These are phyloP conservation scores for Philereme vetulata DNA, from an alignment of 2,888 invertebrate genomes.

Conservation along the genomic window DNA sequence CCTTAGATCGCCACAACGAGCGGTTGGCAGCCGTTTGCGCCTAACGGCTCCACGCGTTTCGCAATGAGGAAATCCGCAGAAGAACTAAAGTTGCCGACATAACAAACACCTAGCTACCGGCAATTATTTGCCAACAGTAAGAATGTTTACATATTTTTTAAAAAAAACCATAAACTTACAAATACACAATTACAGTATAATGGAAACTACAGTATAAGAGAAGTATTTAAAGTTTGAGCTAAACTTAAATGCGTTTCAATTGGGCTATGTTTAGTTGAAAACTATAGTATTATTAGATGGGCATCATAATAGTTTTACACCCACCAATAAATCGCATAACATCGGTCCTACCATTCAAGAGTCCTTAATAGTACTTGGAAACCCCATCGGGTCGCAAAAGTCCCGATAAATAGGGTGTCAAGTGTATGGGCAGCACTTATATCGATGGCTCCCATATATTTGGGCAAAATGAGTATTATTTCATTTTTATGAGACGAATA, in stretches of 20 bases:
- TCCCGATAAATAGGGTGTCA: slow-evolving; percentile 18
- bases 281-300: neutral
- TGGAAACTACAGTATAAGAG: too few species aligned
- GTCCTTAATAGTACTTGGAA: neutral
- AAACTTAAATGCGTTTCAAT: neutral
- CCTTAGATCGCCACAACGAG: too few species aligned
- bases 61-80: too few species aligned
- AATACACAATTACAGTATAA: too few species aligned
- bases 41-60: too few species aligned
- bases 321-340: slow-evolving; percentile 1
- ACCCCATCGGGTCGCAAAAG: slow-evolving; percentile 1
- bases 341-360: neutral
- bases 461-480: slow-evolving; percentile 24
- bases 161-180: too few species aligned
- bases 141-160: too few species aligned
- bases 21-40: too few species aligned
- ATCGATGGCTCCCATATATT: slow-evolving; percentile 17
- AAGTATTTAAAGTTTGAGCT: neutral
- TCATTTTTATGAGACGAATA: slow-evolving; percentile 23
- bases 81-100: too few species aligned
- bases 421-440: slow-evolving; percentile 35
- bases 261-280: neutral
- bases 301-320: neutral
- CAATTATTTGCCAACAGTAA: too few species aligned
- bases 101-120: too few species aligned